Evolutionary conservation across 2,113 vertebrate species (phyloP), one percentile per base, ranked within the genome.

Genomic region (Craseonycteris thonglongyai): DNA sequence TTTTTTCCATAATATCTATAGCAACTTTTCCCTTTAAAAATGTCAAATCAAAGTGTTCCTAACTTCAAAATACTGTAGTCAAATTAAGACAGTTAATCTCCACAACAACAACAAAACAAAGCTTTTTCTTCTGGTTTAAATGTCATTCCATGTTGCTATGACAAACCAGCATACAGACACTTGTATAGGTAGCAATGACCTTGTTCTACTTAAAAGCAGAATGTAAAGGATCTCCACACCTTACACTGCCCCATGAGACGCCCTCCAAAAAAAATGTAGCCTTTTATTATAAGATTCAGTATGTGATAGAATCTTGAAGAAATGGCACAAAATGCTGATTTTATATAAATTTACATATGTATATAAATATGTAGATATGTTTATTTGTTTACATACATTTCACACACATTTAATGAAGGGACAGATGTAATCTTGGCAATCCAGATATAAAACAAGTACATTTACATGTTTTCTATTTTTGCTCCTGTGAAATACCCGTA

Each of bases 401-500:
- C 6, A 13, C 33, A 75, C 14, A 2, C 69, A 87, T 81, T 54
- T 82, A 80, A 51, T n/a, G 19, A 94, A 79, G 69, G 35, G 92
- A 94, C 14, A 91, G 95, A 97, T 93, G 49, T 49, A 68, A 85
- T 94, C 0, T 0, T 49, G 88, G 68, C 33, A 93, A 93, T 96
- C 96, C 40, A 82, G 33, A 80, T 80, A 72, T 58, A 76, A 95
- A 97, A 93, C 65, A 97, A 96, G 15, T 45, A 74, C 61, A 96
- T 84, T 91, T 69, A 66, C 1, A 75, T 69, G 35, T 69, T 90
- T 78, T 72, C 65, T 91, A n/a, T 74, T 93, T 96, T 88, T 95
- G 63, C 59, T 85, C 88, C 87, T 94, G 90, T 92, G 79, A 82
- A 95, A 95, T 94, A 69, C 7, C 76, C 81, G 93, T 84, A 91